Percentiles rank a stretch among this genome's conserved stretches.
These are phyloP conservation scores for Micromussa lordhowensis DNA, from an alignment of 92 coral and sea anemone genomes.

Conservation along the genomic window DNA sequence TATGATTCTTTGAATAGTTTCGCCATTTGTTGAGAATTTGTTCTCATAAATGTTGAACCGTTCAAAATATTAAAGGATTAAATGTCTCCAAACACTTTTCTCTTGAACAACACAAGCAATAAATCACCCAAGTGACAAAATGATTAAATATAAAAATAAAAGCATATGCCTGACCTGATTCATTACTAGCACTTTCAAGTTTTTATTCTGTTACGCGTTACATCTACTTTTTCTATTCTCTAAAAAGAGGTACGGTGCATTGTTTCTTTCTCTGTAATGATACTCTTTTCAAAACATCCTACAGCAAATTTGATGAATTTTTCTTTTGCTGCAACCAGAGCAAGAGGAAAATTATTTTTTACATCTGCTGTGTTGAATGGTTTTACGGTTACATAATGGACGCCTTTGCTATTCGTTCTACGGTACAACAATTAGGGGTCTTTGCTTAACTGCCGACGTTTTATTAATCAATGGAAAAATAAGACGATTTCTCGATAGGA, in stretches of 20 bases:
- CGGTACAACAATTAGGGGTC: conserved; percentile 7
- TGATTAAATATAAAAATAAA: not conserved
- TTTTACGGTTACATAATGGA: not conserved
- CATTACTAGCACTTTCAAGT: not conserved
- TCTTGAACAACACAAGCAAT: not conserved
- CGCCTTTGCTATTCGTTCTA: not conserved
- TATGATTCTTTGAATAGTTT: conserved; percentile 48
- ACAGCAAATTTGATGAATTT: not conserved
- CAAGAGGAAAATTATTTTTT: too few relatives aligned
- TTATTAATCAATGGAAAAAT: conserved; percentile 55
- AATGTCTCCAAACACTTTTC: conserved; percentile 28
- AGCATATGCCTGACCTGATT: not conserved
- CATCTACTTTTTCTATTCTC: not conserved
- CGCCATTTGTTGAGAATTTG: conserved; percentile 4
- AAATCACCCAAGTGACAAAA: conserved; percentile 12
- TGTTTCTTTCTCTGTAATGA: not conserved
- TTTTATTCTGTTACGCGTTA: not conserved
- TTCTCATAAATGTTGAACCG: not conserved
- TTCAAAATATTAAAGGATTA: conserved; percentile 13
- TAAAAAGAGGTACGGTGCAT: not conserved
- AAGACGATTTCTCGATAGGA: conserved; percentile 50
- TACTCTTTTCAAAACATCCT: not conserved
- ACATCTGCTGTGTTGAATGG: conserved; percentile 8
- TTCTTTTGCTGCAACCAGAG: not conserved
- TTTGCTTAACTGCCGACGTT: conserved; percentile 49